Evolutionary conservation across 2,888 invertebrate species (phyloP).

Genomic region (Cerceris ruficornis): DNA sequence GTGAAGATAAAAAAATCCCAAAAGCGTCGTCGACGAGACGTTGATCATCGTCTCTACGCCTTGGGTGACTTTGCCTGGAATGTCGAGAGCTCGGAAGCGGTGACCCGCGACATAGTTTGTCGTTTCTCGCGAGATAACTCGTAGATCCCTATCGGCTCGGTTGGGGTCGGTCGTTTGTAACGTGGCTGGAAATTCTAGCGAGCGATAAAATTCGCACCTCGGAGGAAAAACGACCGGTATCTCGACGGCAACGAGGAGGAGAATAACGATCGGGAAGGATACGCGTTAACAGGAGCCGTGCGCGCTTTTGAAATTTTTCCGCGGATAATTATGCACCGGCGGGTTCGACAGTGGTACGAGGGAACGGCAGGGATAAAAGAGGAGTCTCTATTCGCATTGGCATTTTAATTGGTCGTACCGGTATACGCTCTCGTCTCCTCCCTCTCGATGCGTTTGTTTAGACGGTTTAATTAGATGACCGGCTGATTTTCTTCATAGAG

Average conservation of each 20-base stretch:
- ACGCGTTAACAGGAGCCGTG: no score
- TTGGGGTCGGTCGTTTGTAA: constrained; percentile 44
- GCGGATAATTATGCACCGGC: no score
- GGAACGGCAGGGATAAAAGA: no score
- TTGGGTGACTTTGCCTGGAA: constrained; percentile 46
- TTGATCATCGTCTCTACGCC: constrained; percentile 62
- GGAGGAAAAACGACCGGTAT: neutral
- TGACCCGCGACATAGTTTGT: constrained; percentile 58
- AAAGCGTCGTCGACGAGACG: constrained; percentile 46
- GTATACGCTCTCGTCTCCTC: constrained; percentile 2
- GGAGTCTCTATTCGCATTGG: neutral
- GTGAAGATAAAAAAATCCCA: constrained; percentile 58
- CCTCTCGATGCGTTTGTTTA: constrained; percentile 30
- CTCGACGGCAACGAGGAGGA: neutral
- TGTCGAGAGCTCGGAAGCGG: constrained; percentile 38
- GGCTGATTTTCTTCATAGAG: constrained; percentile 43
- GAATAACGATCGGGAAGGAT: neutral
- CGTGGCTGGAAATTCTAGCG: constrained; percentile 36
- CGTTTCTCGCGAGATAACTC: constrained; percentile 47
- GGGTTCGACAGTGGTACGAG: neutral
- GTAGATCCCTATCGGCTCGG: constrained; percentile 57
- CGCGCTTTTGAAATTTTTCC: no score
- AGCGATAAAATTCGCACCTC: constrained; percentile 24
- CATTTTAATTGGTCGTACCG: constrained; percentile 39
- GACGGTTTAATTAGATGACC: constrained; percentile 50